These are phyloP conservation scores for Acanthosepion lycidas DNA, from an alignment of 2,888 invertebrate species.

Conservation along the genomic window DNA sequence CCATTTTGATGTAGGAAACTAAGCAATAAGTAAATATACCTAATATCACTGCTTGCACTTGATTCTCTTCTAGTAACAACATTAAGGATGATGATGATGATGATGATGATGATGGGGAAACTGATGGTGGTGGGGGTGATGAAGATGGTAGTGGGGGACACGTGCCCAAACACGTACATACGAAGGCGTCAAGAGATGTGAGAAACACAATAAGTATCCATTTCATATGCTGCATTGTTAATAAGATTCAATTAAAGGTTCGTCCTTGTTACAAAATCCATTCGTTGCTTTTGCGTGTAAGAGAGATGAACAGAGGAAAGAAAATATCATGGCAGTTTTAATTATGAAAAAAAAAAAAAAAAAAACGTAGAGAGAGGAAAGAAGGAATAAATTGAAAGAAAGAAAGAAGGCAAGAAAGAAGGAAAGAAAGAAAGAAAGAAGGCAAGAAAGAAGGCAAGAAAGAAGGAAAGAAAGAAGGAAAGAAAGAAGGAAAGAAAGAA, in stretches of 20 bases:
- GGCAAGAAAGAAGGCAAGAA: background rate
- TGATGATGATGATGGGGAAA: background rate
- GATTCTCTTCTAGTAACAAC: too few species aligned
- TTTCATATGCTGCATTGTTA: background rate
- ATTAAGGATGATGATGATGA: background rate
- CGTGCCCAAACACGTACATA: background rate
- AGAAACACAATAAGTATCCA: background rate
- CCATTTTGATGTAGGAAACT: too few species aligned
- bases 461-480: too few species aligned
- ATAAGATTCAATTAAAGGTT: slow-evolving; percentile 16
- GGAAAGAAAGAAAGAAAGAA: background rate
- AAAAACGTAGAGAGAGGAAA: background rate
- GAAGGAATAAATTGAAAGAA: background rate
- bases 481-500: background rate
- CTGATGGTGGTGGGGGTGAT: background rate
- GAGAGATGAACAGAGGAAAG: background rate
- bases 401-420: background rate
- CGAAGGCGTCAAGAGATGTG: background rate
- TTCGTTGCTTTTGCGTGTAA: background rate
- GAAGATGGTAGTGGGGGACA: background rate
- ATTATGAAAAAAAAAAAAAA: background rate
- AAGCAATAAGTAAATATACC: too few species aligned
- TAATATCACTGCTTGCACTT: too few species aligned
- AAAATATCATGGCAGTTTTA: background rate
- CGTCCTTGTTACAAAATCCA: background rate